Evolutionary conservation across 2,797 vertebrate species (phyloP), one percentile per base, ranked within the genome.

Genomic region (Sciurus vulgaris): DNA sequence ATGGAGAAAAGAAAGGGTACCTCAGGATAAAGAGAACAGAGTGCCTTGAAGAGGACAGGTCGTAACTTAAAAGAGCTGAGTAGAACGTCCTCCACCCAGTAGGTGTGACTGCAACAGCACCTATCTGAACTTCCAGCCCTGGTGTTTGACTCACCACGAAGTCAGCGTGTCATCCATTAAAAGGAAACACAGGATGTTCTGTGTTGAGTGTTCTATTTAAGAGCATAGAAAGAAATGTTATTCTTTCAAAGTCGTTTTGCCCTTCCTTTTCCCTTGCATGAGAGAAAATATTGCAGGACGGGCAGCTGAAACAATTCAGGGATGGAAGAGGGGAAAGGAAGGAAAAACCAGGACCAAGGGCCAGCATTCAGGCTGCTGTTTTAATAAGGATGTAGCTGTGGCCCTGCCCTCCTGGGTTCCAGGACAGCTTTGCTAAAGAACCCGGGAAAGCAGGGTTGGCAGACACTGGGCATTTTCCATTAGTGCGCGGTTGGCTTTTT

Each of bases 161-260:
- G 30, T 54, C 73, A 84, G 41, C 33, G 26, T 93, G 51, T 74
- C 72, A 67, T 86, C 89, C 88, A 35, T 13, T 86, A 82, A 94
- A 94, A 96, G 89, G 91, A 96, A 97, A 95, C 82, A 93, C 87
- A 96, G 95, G 96, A 96, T 97, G 95, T 97, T 96, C 96, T 93
- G 47, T 89, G 72, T 76, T 28, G 30, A 83, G 30, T 69, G 22
- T 96, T 96, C 95, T 95, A 93, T 95, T 97, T 97, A 92, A 95
- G 92, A 91, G 54, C 81, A 54, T 44, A 96, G 90, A 97, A 96
- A 95, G 93, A 96, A 95, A 88, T 95, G 92, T 97, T 97, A 91
- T 97, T 96, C 93, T 98, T 97, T 95, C 92, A 81, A 92, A 96
- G 74, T 89, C 93, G 73, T 94, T 93, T 96, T 96, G 94, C 95